A percentile compares a stretch with the other conserved stretches of the same genome.
These are phyloP conservation scores for Ferrisia virgata DNA, from an alignment of 2,888 invertebrate species.

Conservation along the genomic window DNA sequence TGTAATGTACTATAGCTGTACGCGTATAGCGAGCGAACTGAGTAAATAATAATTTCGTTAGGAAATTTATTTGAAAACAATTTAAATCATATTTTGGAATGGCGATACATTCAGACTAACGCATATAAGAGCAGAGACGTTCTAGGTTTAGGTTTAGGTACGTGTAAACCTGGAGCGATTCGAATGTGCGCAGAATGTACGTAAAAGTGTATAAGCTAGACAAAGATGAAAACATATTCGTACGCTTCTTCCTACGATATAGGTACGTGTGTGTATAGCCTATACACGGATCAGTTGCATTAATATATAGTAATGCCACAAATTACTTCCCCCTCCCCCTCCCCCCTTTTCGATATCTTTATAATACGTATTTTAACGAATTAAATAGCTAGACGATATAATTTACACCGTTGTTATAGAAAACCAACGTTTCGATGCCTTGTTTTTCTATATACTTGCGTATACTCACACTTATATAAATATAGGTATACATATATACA, in stretches of 20 bases:
- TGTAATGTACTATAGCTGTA: neutral
- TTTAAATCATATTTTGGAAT: conserved; percentile 25
- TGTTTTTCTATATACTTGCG: neutral
- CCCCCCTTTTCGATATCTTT: conserved; percentile 43
- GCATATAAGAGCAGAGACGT: too few relatives aligned
- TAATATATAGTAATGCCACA: conserved; percentile 33
- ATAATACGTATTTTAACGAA: conserved; percentile 33
- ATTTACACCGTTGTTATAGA: conserved; percentile 32
- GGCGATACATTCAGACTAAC: neutral
- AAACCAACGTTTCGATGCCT: neutral
- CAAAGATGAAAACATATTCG: neutral
- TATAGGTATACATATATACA: too few relatives aligned
- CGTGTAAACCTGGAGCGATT: neutral
- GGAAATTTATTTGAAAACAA: conserved; percentile 40
- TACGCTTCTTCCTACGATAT: too few relatives aligned
- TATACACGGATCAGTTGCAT: too few relatives aligned
- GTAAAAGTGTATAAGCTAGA: neutral
- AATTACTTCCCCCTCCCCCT: too few relatives aligned
- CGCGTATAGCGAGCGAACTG: neutral
- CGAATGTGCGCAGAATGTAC: neutral
- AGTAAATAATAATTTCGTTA: conserved; percentile 6
- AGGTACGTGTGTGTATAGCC: neutral
- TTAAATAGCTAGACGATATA: conserved; percentile 41
- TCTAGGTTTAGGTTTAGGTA: neutral
- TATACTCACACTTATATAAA: neutral